Base-by-base conservation (phyloP, 2,113 vertebrate genomes). In the Otocyon megalotis region DNA sequence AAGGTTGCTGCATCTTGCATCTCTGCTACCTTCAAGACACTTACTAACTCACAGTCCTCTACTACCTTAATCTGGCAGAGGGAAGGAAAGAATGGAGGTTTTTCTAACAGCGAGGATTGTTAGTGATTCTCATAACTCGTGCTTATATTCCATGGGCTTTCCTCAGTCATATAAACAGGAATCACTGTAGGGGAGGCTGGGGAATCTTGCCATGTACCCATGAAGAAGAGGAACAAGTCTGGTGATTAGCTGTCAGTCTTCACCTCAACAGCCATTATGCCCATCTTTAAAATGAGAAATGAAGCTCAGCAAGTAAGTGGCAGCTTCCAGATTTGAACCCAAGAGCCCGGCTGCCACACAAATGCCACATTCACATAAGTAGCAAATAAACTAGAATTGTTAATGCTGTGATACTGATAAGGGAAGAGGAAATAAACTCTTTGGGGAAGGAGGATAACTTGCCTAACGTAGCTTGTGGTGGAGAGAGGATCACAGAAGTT, bases 231-330 rank as follows among this genome's bases (percentile, higher is more conserved):
- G 10, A 72, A 63, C 5, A 28, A 35, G 8, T n/a, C 43, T 60
- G 30, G 20, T 80, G 30, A 76, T 74, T 13, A 56, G 37, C 48
- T 76, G 14, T 88, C 17, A 92, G 37, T 76, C 72, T 95, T 88
- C 56, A 4, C 2, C 65, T 88, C 13, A 5, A 48, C 2, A 82
- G 35, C 1, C 7, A 65, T 93, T 58, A 28, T 67, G 11, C 13
- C 53, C 88, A 80, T 60, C 84, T 84, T 28, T 60, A 93, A 90
- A 92, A 60, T 85, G n/a, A 88, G 60, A 7, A 90, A 81, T 48
- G 67, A 94, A 20, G 10, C 16, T 56, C 76, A 74, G 24, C 12
- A 26, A 86, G 4, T 54, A 87, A 62, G 19, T 54, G 50, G 22
- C 12, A 88, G 28, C 26, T 91, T 32, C 4, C 4, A 7, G 62